Percentiles rank a stretch among this genome's conserved stretches.
Conservation (phyloP, 2,888 invertebrate species). For the Penaeus monodon region DNA sequence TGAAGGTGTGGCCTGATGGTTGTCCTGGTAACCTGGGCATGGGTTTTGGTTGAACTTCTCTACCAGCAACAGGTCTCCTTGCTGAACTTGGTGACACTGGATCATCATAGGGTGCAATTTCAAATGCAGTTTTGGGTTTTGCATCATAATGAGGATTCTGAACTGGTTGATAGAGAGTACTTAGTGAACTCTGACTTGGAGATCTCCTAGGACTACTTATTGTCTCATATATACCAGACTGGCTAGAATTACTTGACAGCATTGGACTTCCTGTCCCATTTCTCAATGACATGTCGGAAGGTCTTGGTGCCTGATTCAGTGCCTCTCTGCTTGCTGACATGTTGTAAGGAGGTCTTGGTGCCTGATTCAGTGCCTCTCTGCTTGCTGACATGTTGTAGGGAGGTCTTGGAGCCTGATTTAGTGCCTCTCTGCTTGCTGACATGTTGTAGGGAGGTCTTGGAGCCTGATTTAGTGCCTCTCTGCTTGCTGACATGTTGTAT, state of each 20-base stretch:
- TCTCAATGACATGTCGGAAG: not conserved
- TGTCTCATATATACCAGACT: too few relatives aligned
- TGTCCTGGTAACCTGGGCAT: too few relatives aligned
- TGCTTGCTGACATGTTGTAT: not conserved
- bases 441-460: not conserved
- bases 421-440: slow-evolving; percentile 17
- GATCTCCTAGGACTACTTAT: not conserved
- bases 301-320: not conserved
- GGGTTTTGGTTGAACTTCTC: too few relatives aligned
- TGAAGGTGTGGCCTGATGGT: too few relatives aligned
- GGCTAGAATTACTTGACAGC: not conserved
- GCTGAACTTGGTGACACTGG: not conserved
- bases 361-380: slow-evolving; percentile 1
- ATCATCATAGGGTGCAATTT: slow-evolving; percentile 39
- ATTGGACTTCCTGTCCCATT: not conserved
- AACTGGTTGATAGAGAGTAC: slow-evolving; percentile 41
- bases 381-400: slow-evolving; percentile 2
- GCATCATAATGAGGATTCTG: not conserved
- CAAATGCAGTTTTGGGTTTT: slow-evolving; percentile 20
- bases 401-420: slow-evolving; percentile 12
- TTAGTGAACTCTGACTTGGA: slow-evolving; percentile 31
- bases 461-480: not conserved
- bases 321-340: slow-evolving; percentile 12
- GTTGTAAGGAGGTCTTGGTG: not conserved
- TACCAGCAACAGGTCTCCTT: not conserved